Percentiles rank a stretch among this genome's conserved stretches.
These are phyloP conservation scores for Chrysochloris asiatica DNA, from an alignment of 2,113 vertebrate species.

Conservation along the genomic window DNA sequence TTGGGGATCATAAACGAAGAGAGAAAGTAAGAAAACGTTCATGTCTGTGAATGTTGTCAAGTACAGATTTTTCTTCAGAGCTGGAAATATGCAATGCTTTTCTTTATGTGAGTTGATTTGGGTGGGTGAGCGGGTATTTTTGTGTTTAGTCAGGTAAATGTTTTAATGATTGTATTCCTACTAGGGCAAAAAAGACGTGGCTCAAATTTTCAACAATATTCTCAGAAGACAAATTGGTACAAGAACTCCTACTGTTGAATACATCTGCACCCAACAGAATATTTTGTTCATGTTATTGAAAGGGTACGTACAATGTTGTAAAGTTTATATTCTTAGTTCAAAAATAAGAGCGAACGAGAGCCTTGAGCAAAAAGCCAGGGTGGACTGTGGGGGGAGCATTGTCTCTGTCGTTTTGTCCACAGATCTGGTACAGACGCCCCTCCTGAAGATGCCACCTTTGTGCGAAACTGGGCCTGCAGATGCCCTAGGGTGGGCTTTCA, in stretches of 20 bases:
- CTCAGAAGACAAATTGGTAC: conserved; percentile 97
- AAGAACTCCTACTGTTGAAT: conserved; percentile 96
- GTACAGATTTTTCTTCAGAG: conserved; percentile 25
- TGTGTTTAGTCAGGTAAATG: conserved; percentile 64
- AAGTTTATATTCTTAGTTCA: conserved; percentile 62
- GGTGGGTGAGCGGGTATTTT: conserved; percentile 53
- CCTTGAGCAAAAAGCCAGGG: conserved; percentile 52
- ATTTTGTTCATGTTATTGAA: conserved; percentile 98
- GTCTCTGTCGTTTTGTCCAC: conserved; percentile 12
- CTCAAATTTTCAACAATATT: conserved; percentile 99
- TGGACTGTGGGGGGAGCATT: conserved; percentile 38
- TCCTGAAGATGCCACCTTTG: neutral
- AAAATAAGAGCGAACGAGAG: conserved; percentile 29
- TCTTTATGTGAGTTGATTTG: conserved; percentile 53
- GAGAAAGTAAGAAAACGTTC: conserved; percentile 25
- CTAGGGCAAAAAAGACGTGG: conserved; percentile 98
- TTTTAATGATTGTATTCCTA: conserved; percentile 80
- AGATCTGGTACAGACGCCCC: neutral
- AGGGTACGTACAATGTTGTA: conserved; percentile 87
- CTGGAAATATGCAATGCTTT: conserved; percentile 46
- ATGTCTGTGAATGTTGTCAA: conserved; percentile 40
- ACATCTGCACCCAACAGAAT: conserved; percentile 98
- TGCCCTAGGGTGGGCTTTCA: neutral
- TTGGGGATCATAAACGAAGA: neutral
- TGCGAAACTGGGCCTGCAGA: neutral